phyloP scores from a whole-genome alignment of 1,140 invertebrate species.

The Nylanderia fulva region DNA sequence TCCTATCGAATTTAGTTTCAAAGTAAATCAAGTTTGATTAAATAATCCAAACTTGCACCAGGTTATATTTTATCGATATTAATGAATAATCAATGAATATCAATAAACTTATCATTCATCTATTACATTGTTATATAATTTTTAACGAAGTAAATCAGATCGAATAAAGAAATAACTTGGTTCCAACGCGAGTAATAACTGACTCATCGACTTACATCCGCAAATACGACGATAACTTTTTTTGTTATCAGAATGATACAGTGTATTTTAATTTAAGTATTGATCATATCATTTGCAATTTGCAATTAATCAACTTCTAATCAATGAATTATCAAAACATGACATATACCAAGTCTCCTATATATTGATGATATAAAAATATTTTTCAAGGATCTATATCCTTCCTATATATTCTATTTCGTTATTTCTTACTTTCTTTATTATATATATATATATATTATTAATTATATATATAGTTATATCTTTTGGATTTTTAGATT shows the following conservation, averaged over 20 bases:
- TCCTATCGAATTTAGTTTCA: neutral
- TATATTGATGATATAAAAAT: neutral
- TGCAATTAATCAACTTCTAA: constrained; percentile 17
- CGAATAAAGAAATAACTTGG: neutral
- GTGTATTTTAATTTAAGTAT: constrained; percentile 10
- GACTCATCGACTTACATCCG: neutral
- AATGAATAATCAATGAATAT: constrained; percentile 1
- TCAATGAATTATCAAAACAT: neutral
- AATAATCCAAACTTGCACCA: neutral
- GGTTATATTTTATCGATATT: neutral
- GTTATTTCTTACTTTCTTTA: constrained; percentile 10
- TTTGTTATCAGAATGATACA: neutral
- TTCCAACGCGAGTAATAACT: neutral
- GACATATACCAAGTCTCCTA: neutral
- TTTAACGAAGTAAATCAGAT: neutral
- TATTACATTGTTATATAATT: constrained; percentile 5
- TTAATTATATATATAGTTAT: too few species aligned
- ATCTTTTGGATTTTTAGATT: constrained; percentile 81
- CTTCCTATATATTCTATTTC: neutral
- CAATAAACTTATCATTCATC: neutral
- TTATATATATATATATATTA: neutral
- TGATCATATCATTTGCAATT: neutral
- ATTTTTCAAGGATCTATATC: neutral
- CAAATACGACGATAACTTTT: neutral
- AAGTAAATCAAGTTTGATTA: neutral